Conservation (phyloP, 2,888 invertebrate species). For the Luperina nickerlii region DNA sequence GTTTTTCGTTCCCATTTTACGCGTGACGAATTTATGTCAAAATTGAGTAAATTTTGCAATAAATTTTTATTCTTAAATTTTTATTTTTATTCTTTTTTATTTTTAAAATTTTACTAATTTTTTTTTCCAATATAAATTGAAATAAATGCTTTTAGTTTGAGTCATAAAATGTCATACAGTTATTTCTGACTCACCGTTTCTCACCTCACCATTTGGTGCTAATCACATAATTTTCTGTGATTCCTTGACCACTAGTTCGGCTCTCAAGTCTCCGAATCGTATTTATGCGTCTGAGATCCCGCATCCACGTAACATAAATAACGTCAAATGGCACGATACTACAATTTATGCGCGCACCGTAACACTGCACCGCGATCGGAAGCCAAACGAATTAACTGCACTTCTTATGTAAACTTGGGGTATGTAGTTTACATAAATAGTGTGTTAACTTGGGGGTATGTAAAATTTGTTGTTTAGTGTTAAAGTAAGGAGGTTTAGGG, state of each 20-base stretch:
- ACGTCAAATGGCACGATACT: constrained; percentile 78
- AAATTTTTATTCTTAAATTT: too few species aligned
- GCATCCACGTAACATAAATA: constrained; percentile 77
- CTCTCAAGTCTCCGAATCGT: constrained; percentile 67
- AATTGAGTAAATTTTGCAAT: too few species aligned
- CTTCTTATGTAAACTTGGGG: constrained; percentile 41
- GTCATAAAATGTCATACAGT: neutral
- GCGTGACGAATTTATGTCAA: too few species aligned
- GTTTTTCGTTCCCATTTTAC: too few species aligned
- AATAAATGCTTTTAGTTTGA: neutral
- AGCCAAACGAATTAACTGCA: constrained; percentile 52
- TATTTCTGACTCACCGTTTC: too few species aligned
- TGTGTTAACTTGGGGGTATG: constrained; percentile 25
- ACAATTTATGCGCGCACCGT: constrained; percentile 75
- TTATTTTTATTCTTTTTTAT: too few species aligned
- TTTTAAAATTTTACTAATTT: too few species aligned
- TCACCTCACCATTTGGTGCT: neutral
- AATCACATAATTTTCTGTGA: neutral
- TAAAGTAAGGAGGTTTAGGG: constrained; percentile 3
- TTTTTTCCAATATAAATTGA: too few species aligned
- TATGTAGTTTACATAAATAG: constrained; percentile 34
- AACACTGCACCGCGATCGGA: constrained; percentile 58
- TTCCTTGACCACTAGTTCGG: constrained; percentile 52
- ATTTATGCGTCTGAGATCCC: constrained; percentile 84
- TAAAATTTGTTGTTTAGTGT: constrained; percentile 37